A percentile compares a stretch with the other conserved stretches of the same genome.
These are phyloP conservation scores for Synaphobranchus kaupii DNA, from an alignment of 2,797 vertebrate genomes.

Conservation along the genomic window DNA sequence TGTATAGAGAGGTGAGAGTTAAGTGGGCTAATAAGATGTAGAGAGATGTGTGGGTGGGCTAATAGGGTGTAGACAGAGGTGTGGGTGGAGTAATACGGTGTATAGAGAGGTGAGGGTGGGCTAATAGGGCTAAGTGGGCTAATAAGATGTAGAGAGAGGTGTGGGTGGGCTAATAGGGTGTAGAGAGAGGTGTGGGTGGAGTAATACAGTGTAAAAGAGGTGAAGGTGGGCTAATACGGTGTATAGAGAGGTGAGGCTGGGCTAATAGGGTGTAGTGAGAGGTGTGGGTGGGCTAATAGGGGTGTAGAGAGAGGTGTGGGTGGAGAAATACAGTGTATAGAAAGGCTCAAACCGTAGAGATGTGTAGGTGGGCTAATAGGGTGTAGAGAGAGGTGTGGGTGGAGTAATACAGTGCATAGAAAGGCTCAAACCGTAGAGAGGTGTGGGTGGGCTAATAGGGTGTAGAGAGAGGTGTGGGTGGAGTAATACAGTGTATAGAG, in stretches of 20 bases:
- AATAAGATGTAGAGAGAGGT: slow-evolving; percentile 6
- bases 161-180: no score
- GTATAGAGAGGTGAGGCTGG: no score
- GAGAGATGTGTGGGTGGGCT: neutral
- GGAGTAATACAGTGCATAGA: no score
- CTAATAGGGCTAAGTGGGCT: no score
- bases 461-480: neutral
- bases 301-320: neutral
- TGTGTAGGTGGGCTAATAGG: no score
- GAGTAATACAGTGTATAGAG: no score
- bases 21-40: neutral
- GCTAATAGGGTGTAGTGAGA: neutral
- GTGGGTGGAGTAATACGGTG: no score
- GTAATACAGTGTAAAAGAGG: neutral
- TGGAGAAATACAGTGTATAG: no score
- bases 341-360: no score
- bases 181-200: no score
- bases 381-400: no score
- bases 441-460: neutral
- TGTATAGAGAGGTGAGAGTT: neutral
- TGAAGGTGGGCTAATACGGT: neutral
- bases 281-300: neutral
- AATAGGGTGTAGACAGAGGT: neutral
- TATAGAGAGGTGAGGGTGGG: neutral
- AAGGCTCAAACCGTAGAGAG: no score